These are phyloP conservation scores for Galerucella pusilla DNA, from an alignment of 2,888 invertebrate genomes.

Conservation along the genomic window DNA sequence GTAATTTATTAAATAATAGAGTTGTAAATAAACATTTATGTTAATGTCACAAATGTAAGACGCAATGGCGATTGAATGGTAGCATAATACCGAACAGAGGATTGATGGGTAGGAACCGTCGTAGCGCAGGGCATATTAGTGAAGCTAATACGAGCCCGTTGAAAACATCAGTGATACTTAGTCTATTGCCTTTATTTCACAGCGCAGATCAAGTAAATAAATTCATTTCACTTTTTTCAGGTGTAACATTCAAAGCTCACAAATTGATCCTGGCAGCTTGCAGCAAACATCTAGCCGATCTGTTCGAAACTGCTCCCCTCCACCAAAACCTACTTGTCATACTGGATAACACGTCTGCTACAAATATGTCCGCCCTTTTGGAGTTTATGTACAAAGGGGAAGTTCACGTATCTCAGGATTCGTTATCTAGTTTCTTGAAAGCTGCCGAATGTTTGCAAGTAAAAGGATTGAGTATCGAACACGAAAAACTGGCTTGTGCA, in stretches of 20 bases:
- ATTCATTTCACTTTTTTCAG: slow-evolving; percentile 66
- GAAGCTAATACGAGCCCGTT: no score
- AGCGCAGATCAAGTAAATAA: no score
- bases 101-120: no score
- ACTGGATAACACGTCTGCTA: slow-evolving; percentile 88
- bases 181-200: no score
- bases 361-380: slow-evolving; percentile 89
- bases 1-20: no score
- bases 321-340: slow-evolving; percentile 87
- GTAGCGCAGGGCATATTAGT: no score
- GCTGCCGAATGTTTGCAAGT: slow-evolving; percentile 91
- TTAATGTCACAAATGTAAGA: no score
- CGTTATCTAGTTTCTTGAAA: slow-evolving; percentile 89
- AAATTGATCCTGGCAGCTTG: slow-evolving; percentile 92
- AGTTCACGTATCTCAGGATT: slow-evolving; percentile 92
- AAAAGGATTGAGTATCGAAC: slow-evolving; percentile 82
- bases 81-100: no score
- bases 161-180: no score
- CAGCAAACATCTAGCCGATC: slow-evolving; percentile 92
- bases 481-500: slow-evolving; percentile 74
- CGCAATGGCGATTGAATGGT: no score
- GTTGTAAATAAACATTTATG: no score
- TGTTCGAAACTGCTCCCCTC: slow-evolving; percentile 88
- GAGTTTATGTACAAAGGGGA: slow-evolving; percentile 97
- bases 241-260: slow-evolving; percentile 91